phyloP scores from a whole-genome alignment of 2,888 invertebrate genomes.

The Tenthredo scrophulariae region DNA sequence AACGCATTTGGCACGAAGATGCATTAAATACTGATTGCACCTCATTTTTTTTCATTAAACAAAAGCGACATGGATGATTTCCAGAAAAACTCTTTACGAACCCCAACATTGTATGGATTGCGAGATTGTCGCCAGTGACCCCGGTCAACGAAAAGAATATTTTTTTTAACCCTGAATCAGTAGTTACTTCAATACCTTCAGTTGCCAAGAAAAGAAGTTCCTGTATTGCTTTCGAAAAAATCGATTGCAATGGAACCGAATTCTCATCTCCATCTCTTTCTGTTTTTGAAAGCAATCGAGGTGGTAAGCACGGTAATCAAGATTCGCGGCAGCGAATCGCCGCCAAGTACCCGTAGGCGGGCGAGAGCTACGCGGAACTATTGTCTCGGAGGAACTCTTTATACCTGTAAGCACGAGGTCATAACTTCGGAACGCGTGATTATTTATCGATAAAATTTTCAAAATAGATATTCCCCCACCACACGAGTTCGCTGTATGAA shows the following conservation, averaged over 20 bases:
- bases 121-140: slow-evolving; percentile 59
- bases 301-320: too few species aligned
- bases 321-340: too few species aligned
- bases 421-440: too few species aligned
- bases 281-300: too few species aligned
- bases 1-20: slow-evolving; percentile 54
- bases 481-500: too few species aligned
- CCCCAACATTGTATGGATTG: slow-evolving; percentile 57
- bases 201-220: slow-evolving; percentile 55
- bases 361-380: too few species aligned
- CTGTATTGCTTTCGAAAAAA: slow-evolving; percentile 53
- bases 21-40: slow-evolving; percentile 51
- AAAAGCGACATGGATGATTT: slow-evolving; percentile 56
- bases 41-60: slow-evolving; percentile 36
- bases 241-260: slow-evolving; percentile 43
- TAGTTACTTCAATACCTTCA: slow-evolving; percentile 53
- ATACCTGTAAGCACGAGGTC: too few species aligned
- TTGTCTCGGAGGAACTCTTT: too few species aligned
- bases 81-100: slow-evolving; percentile 57
- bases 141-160: slow-evolving; percentile 54
- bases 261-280: slow-evolving; percentile 43
- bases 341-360: too few species aligned
- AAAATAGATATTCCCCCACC: too few species aligned
- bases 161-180: slow-evolving; percentile 47
- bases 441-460: too few species aligned